Percentiles rank a stretch among this genome's conserved stretches.
phyloP scores from a whole-genome alignment of 30 jellyfish, hydroid and myxozoan genomes.

The Catostylus mosaicus region DNA sequence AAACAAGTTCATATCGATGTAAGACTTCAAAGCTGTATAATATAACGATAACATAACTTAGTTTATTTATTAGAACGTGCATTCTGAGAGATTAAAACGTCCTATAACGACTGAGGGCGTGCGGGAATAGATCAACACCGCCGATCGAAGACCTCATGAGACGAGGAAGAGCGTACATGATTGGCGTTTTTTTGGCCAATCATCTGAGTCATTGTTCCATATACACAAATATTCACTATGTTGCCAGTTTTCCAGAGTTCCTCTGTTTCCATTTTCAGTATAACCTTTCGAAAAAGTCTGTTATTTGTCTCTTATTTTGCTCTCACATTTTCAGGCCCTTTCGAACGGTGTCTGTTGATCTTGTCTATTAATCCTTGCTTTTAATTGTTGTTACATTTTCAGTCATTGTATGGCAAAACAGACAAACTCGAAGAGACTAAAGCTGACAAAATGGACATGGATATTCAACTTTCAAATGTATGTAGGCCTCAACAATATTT shows the following conservation, averaged over 20 bases:
- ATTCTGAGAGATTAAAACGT: background rate
- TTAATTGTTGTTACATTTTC: background rate
- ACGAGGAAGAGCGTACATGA: background rate
- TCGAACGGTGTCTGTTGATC: no score
- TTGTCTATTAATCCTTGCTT: background rate
- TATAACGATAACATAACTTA: background rate
- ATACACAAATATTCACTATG: background rate
- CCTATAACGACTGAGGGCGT: no score
- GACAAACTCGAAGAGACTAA: conserved; percentile 47
- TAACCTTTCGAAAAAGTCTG: background rate
- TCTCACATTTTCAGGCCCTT: no score
- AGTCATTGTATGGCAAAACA: conserved; percentile 10
- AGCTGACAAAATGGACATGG: conserved; percentile 32
- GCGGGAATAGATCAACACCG: no score
- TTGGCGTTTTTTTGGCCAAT: background rate
- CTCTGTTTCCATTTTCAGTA: no score
- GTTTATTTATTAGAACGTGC: no score
- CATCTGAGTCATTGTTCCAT: background rate
- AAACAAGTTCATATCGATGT: conserved; percentile 52
- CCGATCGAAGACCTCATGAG: background rate
- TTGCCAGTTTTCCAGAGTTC: background rate
- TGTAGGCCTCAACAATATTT: background rate
- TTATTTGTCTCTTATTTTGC: background rate
- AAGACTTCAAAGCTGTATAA: background rate
- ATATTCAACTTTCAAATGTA: conserved; percentile 12